A percentile compares a stretch with the other conserved stretches of the same genome.
phyloP scores from a whole-genome alignment of 2,113 vertebrate species.

The Deroptyus accipitrinus region DNA sequence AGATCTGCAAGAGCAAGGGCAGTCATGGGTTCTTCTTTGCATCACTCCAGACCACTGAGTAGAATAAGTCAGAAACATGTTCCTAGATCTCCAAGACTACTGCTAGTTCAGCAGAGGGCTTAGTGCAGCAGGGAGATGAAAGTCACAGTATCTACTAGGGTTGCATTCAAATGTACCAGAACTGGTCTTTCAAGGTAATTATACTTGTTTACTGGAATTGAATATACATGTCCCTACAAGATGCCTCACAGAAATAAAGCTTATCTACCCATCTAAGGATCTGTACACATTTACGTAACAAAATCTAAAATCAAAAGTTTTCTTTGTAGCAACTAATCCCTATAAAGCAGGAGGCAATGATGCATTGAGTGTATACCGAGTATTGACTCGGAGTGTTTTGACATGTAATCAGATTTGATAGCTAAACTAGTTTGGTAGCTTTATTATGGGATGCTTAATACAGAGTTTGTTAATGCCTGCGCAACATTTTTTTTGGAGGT shows the following conservation, averaged over 20 bases:
- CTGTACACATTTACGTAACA: fast-evolving
- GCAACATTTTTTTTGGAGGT: neutral
- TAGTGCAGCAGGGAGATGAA: neutral
- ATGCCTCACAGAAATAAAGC: neutral
- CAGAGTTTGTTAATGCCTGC: neutral
- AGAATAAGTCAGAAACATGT: neutral
- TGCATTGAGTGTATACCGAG: neutral
- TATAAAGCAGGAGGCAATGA: neutral
- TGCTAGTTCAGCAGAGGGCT: neutral
- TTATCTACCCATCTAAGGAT: neutral
- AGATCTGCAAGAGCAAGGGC: neutral
- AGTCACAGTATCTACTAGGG: neutral
- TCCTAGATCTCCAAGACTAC: neutral
- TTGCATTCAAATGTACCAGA: neutral
- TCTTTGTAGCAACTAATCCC: neutral
- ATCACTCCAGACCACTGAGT: neutral
- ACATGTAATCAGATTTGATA: neutral
- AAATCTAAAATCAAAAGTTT: neutral
- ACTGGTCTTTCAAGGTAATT: conserved; percentile 63
- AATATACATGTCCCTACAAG: conserved; percentile 24
- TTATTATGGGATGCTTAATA: neutral
- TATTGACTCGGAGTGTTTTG: neutral
- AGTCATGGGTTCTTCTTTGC: neutral
- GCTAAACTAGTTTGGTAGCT: neutral
- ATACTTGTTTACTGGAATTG: neutral